Evolutionary conservation across 2,888 invertebrate species (phyloP), one percentile per base, ranked within the genome.

Genomic region (Arrhopalites spinosus): DNA sequence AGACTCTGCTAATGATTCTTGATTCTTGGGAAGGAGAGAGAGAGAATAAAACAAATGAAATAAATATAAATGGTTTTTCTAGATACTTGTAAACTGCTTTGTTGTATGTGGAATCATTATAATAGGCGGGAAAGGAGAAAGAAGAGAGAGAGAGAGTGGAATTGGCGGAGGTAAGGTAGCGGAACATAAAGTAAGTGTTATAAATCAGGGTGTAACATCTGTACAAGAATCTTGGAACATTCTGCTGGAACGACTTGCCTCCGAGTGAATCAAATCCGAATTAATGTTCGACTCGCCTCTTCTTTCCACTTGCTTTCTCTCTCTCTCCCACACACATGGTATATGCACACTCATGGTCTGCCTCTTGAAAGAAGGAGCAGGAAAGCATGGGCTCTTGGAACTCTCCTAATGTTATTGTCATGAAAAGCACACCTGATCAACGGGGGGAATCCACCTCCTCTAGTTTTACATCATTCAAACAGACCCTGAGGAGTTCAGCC

Each of bases 161-260:
- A 50, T 47, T 68, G 43, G 25, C 11, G 27, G n/a, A 27, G 27
- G 68, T 27, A 27, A 50, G 59, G 30, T 29, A 50, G 56, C 13
- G 67, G 68, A 74, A 67, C 74, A 68, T 74, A 67, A 74, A 67
- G 68, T 72, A 72, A 74, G 67, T 70, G 74, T 76, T 77, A 78
- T 78, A 78, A 78, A 78, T 78, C 77, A 78, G 77, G 63, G 69
- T 75, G 78, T 72, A 78, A 78, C 78, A 78, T 72, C 78, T 78
- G 78, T 73, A 68, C 61, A 45, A 47, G 72, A 78, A 73, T 61
- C 59, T 64, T 45, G 71, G 45, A 69, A 74, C 63, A 66, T 61
- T 67, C 68, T 61, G 68, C 56, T 56, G 68, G 47, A 50, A 73
- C 76, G 75, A 75, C 75, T 75, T 75, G 63, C 70, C 63, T 72